Conservation (phyloP, 2,113 vertebrate species). For the Pteruthius melanotis region DNA sequence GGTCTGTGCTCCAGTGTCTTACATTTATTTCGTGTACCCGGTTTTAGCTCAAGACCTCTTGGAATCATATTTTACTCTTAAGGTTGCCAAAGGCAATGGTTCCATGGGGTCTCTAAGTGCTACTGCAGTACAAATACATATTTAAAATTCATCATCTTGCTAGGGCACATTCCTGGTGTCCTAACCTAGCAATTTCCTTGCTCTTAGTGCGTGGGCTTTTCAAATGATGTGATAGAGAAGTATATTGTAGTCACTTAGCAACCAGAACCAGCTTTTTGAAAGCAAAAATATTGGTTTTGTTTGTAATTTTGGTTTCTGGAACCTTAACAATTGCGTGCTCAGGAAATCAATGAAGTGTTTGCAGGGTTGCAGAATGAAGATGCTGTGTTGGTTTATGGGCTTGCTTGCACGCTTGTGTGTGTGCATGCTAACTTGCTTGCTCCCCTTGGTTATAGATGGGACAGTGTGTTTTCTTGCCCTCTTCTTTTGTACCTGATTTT, state of each 20-base stretch:
- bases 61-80: neutral
- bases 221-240: neutral
- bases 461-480: neutral
- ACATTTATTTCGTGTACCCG: neutral
- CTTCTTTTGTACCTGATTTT: neutral
- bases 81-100: neutral
- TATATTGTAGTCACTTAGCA: slow-evolving; percentile 54
- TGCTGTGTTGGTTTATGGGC: neutral
- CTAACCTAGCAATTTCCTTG: slow-evolving; percentile 29
- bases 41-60: neutral
- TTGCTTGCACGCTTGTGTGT: fast-evolving
- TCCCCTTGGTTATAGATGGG: neutral
- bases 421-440: neutral
- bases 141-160: neutral
- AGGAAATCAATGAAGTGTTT: neutral
- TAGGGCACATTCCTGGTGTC: neutral
- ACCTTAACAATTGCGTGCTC: neutral
- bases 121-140: neutral
- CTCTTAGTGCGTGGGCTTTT: neutral
- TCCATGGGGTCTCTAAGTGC: neutral
- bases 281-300: neutral
- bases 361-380: neutral
- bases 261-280: slow-evolving; percentile 34
- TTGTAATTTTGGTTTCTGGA: neutral
- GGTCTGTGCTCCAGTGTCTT: neutral